Base-by-base conservation (phyloP, 1,140 invertebrate genomes). In the Scylla paramamosain region DNA sequence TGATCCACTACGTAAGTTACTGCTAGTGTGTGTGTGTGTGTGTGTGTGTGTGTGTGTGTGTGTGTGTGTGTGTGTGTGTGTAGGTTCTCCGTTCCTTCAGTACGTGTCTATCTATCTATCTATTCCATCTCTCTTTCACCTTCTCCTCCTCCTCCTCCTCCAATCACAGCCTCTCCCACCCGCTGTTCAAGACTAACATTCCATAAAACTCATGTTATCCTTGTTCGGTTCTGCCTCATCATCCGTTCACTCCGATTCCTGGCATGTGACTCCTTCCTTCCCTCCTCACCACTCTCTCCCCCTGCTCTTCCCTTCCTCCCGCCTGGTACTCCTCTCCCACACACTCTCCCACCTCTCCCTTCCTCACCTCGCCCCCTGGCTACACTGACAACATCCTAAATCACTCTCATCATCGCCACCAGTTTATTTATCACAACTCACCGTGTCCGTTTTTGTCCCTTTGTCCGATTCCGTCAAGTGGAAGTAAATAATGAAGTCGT, bases 401-500 rank as follows among this genome's bases (percentile, higher is more conserved):
- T 94, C 88, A 94, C 87, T 39, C 93, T 94, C 59, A 94, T 94
- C 93, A 94, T 91, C 93, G 88, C 93, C n/a, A 59, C 83, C 67
- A 95, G 90, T 95, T 92, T 95, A 93, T 95, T 95, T 95, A 95
- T 95, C 94, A 93, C 94, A 92, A 48, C 52, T 89, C 94, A 46
- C 91, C 91, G 84, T 89, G 90, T 92, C 94, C 90, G 90, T 92
- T 95, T 95, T 95, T 95, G 94, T 86, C 83, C 94, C 94, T 39
- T 95, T 95, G 94, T 95, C 90, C 94, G 94, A 92, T 95, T 95
- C 94, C 90, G 48, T 88, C 91, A 82, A 88, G 91, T 92, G 91
- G 94, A 95, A 95, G 94, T 95, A 95, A 95, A 95, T 95, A 95
- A 95, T 95, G 94, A 95, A 95, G 82, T 95, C 91, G 91, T 95